Evolutionary conservation across 1,140 invertebrate species (phyloP).

Genomic region (Chymomyza costata): DNA sequence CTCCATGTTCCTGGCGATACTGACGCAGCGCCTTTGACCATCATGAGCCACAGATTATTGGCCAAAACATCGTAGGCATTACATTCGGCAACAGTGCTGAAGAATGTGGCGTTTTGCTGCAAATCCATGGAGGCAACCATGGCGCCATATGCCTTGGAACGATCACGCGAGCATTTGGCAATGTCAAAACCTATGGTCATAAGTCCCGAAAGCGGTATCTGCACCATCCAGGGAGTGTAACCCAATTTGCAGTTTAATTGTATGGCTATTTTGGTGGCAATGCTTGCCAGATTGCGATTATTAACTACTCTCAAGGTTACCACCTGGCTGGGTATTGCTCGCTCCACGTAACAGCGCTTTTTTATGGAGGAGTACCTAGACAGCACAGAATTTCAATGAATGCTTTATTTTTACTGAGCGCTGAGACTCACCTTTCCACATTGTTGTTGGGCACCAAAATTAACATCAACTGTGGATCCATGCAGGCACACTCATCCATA

Average conservation of each 20-base stretch:
- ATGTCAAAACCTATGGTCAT: slow-evolving; percentile 93
- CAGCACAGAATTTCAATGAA: background rate
- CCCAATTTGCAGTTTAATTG: slow-evolving; percentile 93
- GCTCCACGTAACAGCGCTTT: slow-evolving; percentile 86
- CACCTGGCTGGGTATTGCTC: slow-evolving; percentile 84
- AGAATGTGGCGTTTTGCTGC: slow-evolving; percentile 77
- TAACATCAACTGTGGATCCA: slow-evolving; percentile 80
- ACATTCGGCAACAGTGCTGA: slow-evolving; percentile 15
- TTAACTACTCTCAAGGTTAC: slow-evolving; percentile 78
- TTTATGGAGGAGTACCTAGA: slow-evolving; percentile 79
- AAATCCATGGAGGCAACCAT: slow-evolving; percentile 86
- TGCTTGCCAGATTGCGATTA: slow-evolving; percentile 77
- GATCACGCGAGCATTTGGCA: slow-evolving; percentile 83
- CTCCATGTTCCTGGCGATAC: slow-evolving; percentile 69
- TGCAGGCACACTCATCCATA: slow-evolving; percentile 77
- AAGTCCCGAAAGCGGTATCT: slow-evolving; percentile 80
- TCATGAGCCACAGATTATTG: slow-evolving; percentile 78
- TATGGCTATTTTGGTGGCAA: slow-evolving; percentile 90
- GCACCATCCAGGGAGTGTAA: slow-evolving; percentile 86
- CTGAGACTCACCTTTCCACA: background rate
- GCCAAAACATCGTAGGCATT: slow-evolving; percentile 84
- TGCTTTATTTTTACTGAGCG: background rate
- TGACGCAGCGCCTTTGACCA: slow-evolving; percentile 78
- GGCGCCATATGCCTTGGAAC: slow-evolving; percentile 80
- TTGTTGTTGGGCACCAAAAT: slow-evolving; percentile 54